Conservation (phyloP, 1,140 invertebrate species). For the Forficula auricularia region DNA sequence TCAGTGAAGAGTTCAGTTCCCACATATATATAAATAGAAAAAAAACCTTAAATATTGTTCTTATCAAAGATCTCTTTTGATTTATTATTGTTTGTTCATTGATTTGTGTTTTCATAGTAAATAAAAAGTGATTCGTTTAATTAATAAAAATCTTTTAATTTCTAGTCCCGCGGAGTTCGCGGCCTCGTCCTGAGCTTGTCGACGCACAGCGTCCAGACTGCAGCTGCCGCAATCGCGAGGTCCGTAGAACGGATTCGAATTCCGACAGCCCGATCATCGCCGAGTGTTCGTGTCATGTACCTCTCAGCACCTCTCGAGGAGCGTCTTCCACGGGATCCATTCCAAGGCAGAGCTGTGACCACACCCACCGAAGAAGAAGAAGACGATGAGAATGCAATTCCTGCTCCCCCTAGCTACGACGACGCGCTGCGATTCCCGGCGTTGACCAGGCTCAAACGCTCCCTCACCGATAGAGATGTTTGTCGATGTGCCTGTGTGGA, state of each 20-base stretch:
- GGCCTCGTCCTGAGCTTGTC: constrained; percentile 27
- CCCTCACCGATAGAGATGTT: constrained; percentile 18
- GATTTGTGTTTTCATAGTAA: no score
- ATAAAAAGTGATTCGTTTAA: no score
- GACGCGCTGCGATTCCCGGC: constrained; percentile 21
- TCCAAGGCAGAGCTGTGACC: constrained; percentile 28
- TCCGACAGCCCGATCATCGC: constrained; percentile 23
- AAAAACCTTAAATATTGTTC: no score
- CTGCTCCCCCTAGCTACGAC: constrained; percentile 15
- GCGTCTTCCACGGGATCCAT: constrained; percentile 38
- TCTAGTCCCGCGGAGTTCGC: constrained; percentile 29
- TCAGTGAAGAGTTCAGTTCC: no score
- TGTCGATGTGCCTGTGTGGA: no score
- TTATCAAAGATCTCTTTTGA: no score
- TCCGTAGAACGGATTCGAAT: background rate
- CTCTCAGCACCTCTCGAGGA: constrained; percentile 39
- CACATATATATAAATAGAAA: no score
- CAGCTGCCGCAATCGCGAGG: constrained; percentile 17
- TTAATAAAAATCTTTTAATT: no score
- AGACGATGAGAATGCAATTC: constrained; percentile 28
- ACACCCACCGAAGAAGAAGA: constrained; percentile 31
- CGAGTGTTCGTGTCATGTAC: no score
- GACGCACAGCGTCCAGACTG: constrained; percentile 24
- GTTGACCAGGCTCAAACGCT: constrained; percentile 17
- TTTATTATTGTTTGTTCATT: no score